phyloP scores from a whole-genome alignment of 2,888 invertebrate genomes.

The Ernsta delagoae region DNA sequence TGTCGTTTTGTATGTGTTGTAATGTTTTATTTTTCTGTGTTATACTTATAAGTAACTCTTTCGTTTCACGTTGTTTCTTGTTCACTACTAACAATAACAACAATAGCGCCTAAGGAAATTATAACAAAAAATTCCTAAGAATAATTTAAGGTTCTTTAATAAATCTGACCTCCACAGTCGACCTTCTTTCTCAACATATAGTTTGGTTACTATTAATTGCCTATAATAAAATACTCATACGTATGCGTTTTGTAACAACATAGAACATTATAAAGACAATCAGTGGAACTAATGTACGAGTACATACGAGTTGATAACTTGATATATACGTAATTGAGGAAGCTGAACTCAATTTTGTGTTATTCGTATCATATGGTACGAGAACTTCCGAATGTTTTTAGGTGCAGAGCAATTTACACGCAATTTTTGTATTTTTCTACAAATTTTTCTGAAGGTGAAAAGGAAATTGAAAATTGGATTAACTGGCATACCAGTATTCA shows the following conservation, averaged over 20 bases:
- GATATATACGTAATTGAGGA: conserved; percentile 38
- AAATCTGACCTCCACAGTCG: conserved; percentile 42
- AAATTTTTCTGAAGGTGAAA: not conserved
- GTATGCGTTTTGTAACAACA: conserved; percentile 51
- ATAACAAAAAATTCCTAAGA: conserved; percentile 9
- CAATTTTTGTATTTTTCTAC: not conserved
- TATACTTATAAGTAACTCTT: too few relatives aligned
- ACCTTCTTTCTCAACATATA: conserved; percentile 58
- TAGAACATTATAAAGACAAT: conserved; percentile 15
- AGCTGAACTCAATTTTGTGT: conserved; percentile 32
- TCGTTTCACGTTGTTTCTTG: too few relatives aligned
- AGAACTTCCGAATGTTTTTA: conserved; percentile 5
- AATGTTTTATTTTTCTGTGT: too few relatives aligned
- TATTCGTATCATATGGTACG: not conserved
- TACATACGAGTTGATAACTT: too few relatives aligned
- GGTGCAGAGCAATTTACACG: conserved; percentile 23
- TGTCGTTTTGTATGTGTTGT: too few relatives aligned
- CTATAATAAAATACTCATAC: conserved; percentile 56
- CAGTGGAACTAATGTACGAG: not conserved
- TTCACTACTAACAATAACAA: not conserved
- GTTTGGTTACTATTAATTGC: conserved; percentile 56
- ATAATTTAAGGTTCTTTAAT: conserved; percentile 27
- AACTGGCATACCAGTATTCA: too few relatives aligned
- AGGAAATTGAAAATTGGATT: too few relatives aligned
- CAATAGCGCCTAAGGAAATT: conserved; percentile 17